Base-by-base conservation (phyloP, 2,797 vertebrate genomes). In the Sylvia borin region DNA sequence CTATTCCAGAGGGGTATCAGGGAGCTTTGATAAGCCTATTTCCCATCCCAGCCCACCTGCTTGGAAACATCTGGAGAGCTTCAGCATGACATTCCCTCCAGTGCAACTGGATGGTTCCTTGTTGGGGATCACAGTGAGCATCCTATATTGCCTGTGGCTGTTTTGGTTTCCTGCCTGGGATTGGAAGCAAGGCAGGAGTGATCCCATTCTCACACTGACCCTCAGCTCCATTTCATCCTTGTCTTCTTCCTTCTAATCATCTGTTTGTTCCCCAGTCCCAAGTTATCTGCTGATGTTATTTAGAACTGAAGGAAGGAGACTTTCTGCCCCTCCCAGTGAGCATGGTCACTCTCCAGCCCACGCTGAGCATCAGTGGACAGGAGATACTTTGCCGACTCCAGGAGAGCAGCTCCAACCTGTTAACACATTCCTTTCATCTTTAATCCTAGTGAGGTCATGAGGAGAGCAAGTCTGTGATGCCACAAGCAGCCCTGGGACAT, bases 21-120 rank as follows among this genome's bases (percentile, higher is more conserved):
- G 76, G 29, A 88, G 26, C 68, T 94, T 78, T 93, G 85, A 92
- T 87, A 22, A 81, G 9, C 32, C 8, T 16, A 53, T 79, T 76
- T 91, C 42, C 77, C 67, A 80, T 1, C 50, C 50, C 58, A 92
- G 47, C 50, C 58, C 48, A 88, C 48, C 68, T 92, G 53, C 85
- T 67, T 83, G 62, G 51, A 92, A 90, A 87, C 48, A 90, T 85
- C 77, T 81, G 80, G 48, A 93, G 65, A 85, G 24, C 51, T 89
- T 65, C 11, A 10, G 53, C 7, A 9, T 32, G 50, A 64, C 51
- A 58, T 51, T 74, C 26, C 26, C 75, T 92, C 62, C 47, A 58
- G 65, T 34, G 13, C 14, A 16, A 11, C 34, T 47, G 60, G 27
- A 26, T 88, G 31, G 31, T 42, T 87, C 58, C 71, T 93, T 85